Conservation (phyloP, 2,888 invertebrate genomes). For the Stenodera caucasica region DNA sequence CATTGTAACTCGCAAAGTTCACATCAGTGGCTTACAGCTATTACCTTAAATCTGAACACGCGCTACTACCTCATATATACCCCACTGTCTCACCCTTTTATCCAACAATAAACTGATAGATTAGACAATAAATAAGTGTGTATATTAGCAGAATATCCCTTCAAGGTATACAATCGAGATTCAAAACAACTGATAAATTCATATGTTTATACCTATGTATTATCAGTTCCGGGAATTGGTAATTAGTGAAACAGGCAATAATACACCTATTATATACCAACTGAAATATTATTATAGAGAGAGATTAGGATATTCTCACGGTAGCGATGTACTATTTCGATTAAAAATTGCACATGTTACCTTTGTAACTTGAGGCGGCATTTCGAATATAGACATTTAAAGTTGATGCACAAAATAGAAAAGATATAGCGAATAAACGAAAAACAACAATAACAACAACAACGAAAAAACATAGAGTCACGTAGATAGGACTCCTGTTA, state of each 20-base stretch:
- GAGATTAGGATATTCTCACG: background rate
- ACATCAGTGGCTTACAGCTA: conserved; percentile 32
- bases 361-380: background rate
- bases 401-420: conserved; percentile 7
- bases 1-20: conserved; percentile 33
- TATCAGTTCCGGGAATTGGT: background rate
- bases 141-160: background rate
- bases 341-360: conserved; percentile 22
- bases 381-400: background rate
- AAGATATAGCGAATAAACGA: background rate
- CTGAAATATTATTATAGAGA: background rate
- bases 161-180: background rate
- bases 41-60: conserved; percentile 26
- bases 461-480: conserved; percentile 38
- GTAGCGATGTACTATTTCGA: conserved; percentile 19
- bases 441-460: background rate
- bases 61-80: background rate
- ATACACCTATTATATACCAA: too few species aligned
- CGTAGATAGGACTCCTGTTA: conserved; percentile 42
- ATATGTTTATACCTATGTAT: background rate
- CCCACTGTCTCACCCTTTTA: background rate
- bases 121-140: background rate
- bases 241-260: background rate
- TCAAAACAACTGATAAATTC: background rate
- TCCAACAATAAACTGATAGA: background rate